Conservation (phyloP, 2,888 invertebrate genomes). For the Autographa pulchrina region DNA sequence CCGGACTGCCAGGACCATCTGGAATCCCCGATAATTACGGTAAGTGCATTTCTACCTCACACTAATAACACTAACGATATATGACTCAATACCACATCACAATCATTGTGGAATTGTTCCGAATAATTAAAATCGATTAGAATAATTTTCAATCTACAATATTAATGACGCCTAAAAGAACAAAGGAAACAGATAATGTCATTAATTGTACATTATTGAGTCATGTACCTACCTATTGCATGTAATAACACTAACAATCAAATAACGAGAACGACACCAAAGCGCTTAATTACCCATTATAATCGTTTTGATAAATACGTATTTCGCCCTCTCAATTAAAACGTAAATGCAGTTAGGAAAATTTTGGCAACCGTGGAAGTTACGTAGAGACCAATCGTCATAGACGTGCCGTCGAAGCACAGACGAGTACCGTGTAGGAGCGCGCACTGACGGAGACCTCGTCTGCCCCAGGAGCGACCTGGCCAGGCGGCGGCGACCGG, state of each 20-base stretch:
- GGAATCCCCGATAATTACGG: slow-evolving; percentile 96
- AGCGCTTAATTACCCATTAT: slow-evolving; percentile 71
- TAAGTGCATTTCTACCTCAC: slow-evolving; percentile 85
- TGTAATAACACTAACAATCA: slow-evolving; percentile 83
- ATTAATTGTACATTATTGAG: slow-evolving; percentile 84
- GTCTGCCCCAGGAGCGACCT: slow-evolving; percentile 87
- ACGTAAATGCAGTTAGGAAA: slow-evolving; percentile 51
- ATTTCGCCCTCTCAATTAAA: slow-evolving; percentile 58
- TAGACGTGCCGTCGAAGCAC: slow-evolving; percentile 46
- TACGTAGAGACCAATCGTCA: slow-evolving; percentile 52
- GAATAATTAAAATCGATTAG: slow-evolving; percentile 70
- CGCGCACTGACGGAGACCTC: slow-evolving; percentile 82
- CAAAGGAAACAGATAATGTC: slow-evolving; percentile 69
- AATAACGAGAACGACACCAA: slow-evolving; percentile 77
- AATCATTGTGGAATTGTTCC: slow-evolving; percentile 56
- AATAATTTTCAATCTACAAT: slow-evolving; percentile 68
- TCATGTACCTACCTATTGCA: slow-evolving; percentile 75
- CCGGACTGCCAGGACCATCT: slow-evolving; percentile 94
- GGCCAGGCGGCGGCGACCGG: slow-evolving; percentile 65
- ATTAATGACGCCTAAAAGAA: slow-evolving; percentile 67
- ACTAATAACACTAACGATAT: slow-evolving; percentile 64
- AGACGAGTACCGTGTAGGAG: slow-evolving; percentile 52
- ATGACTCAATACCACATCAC: slow-evolving; percentile 73
- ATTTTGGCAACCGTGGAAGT: slow-evolving; percentile 63
- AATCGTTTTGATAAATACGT: slow-evolving; percentile 64